phyloP scores from a whole-genome alignment of 2,113 vertebrate species.

The Pristiophorus japonicus region DNA sequence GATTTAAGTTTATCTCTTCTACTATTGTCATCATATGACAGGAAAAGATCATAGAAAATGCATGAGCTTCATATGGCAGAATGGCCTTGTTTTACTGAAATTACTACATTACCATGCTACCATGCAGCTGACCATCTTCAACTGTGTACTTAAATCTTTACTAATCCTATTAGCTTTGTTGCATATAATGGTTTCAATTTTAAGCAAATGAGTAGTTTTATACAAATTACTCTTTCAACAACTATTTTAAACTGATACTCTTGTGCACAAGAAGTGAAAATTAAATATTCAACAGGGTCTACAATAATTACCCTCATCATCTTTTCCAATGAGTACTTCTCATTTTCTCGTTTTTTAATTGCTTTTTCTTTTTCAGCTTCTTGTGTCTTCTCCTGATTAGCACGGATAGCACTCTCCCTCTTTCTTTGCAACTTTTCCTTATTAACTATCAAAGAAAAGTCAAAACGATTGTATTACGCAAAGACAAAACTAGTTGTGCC shows the following conservation, averaged over 20 bases:
- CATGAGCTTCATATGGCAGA: neutral
- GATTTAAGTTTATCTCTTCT: neutral
- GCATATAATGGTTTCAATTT: neutral
- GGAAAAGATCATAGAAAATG: neutral
- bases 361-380: slow-evolving; percentile 59
- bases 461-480: slow-evolving; percentile 11
- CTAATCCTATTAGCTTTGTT: neutral
- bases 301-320: slow-evolving; percentile 73
- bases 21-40: neutral
- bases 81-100: neutral
- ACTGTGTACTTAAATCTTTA: neutral
- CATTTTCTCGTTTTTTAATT: slow-evolving; percentile 59
- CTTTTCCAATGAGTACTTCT: slow-evolving; percentile 69
- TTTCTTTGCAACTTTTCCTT: slow-evolving; percentile 65
- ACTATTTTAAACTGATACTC: neutral
- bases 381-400: slow-evolving; percentile 66
- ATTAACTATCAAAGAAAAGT: slow-evolving; percentile 54
- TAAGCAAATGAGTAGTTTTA: neutral
- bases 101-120: neutral
- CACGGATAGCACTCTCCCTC: slow-evolving; percentile 66
- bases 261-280: neutral
- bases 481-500: neutral
- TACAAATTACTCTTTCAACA: neutral
- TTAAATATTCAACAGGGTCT: neutral
- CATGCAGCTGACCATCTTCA: neutral